Conservation (phyloP, 30 jellyfish, hydroid and myxozoan species). For the Chironex yamaguchii region DNA sequence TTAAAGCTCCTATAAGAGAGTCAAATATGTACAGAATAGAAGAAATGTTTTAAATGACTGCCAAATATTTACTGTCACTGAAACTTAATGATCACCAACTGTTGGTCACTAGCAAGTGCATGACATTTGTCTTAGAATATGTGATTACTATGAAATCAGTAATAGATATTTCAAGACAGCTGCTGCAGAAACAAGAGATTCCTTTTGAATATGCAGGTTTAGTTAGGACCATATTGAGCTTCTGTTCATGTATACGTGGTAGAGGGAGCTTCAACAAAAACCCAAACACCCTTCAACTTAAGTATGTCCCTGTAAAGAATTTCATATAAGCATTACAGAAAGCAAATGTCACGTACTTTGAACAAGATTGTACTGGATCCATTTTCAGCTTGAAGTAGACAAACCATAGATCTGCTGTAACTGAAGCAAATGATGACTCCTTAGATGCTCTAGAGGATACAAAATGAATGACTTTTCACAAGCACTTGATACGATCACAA, state of each 20-base stretch:
- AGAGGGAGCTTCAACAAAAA: conserved; percentile 48
- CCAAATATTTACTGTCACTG: conserved; percentile 6
- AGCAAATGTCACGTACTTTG: conserved; percentile 58
- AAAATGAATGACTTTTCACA: too few relatives aligned
- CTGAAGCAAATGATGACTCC: neutral
- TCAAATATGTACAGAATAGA: neutral
- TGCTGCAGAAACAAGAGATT: conserved; percentile 1
- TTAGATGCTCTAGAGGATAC: neutral
- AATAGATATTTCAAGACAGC: neutral
- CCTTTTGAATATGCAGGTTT: conserved; percentile 51
- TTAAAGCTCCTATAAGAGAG: neutral
- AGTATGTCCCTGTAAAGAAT: conserved; percentile 37
- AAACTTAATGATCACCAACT: conserved; percentile 5
- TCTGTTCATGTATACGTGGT: conserved; percentile 66
- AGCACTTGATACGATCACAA: too few relatives aligned
- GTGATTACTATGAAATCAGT: conserved; percentile 8
- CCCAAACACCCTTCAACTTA: conserved; percentile 53
- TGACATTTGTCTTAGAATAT: conserved; percentile 6
- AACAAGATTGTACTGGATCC: conserved; percentile 18
- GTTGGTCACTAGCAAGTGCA: neutral
- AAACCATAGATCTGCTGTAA: conserved; percentile 21
- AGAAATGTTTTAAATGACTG: neutral
- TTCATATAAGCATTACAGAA: conserved; percentile 42
- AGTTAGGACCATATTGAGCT: conserved; percentile 73
- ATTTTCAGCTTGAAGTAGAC: conserved; percentile 37